phyloP scores from a whole-genome alignment of 1,140 invertebrate species.

The Panagrolaimus sp. region DNA sequence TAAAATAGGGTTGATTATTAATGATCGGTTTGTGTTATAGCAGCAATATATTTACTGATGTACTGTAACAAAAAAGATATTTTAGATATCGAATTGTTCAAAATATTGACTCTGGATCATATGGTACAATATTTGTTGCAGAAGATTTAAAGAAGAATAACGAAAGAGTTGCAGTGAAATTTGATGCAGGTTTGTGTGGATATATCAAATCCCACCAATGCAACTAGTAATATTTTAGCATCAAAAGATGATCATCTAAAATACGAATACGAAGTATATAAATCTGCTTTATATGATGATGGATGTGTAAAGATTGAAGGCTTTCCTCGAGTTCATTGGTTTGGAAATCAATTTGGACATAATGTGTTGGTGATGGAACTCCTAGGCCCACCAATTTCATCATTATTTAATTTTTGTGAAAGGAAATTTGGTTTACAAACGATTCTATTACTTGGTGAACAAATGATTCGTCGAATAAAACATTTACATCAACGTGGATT shows the following conservation, averaged over 20 bases:
- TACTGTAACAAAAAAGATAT: constrained; percentile 1
- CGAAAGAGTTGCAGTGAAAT: constrained; percentile 42
- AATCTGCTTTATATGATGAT: constrained; percentile 38
- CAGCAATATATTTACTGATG: too few relatives aligned
- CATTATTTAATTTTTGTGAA: constrained; percentile 46
- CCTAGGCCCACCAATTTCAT: constrained; percentile 40
- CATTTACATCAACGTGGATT: constrained; percentile 95
- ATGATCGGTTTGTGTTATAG: constrained; percentile 29
- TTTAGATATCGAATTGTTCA: constrained; percentile 41
- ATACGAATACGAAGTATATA: constrained; percentile 44
- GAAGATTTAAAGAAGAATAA: constrained; percentile 34
- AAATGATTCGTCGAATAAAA: constrained; percentile 84
- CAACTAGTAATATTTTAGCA: not conserved
- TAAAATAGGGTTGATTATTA: constrained; percentile 40
- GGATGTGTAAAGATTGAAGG: constrained; percentile 39
- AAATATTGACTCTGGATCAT: constrained; percentile 42
- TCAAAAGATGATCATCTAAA: constrained; percentile 31
- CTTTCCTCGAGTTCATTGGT: constrained; percentile 47
- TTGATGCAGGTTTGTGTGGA: constrained; percentile 34
- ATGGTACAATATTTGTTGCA: constrained; percentile 39
- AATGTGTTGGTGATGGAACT: constrained; percentile 46
- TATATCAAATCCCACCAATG: constrained; percentile 28
- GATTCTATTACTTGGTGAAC: constrained; percentile 47
- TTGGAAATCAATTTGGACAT: constrained; percentile 43
- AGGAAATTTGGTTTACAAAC: constrained; percentile 45